Percentiles rank a stretch among this genome's conserved stretches.
phyloP scores from a whole-genome alignment of 2,797 vertebrate genomes.

The Muscicapa comitata region DNA sequence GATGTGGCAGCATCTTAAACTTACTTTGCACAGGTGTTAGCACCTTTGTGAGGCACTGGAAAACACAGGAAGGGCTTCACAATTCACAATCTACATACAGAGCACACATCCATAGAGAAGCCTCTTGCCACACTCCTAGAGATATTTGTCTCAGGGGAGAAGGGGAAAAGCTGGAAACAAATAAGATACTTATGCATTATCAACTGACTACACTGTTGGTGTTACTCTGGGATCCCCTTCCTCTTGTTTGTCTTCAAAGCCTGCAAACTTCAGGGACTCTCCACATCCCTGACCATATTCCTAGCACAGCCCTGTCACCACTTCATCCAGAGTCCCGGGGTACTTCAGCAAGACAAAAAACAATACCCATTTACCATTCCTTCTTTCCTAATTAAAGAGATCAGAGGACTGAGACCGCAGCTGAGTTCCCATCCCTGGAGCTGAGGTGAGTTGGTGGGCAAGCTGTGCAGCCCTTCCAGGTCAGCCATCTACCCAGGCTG shows the following conservation, averaged over 20 bases:
- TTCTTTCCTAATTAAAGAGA: not conserved
- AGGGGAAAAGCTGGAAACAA: not conserved
- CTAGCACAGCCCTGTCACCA: not conserved
- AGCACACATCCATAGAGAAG: not conserved
- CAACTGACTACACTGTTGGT: not conserved
- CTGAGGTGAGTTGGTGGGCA: not conserved
- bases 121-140: not conserved
- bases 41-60: not conserved
- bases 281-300: not conserved
- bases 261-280: not conserved
- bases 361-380: not conserved
- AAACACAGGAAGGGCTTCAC: not conserved
- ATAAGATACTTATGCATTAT: not conserved
- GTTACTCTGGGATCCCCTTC: not conserved
- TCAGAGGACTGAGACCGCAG: not conserved
- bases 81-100: not conserved
- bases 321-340: not conserved
- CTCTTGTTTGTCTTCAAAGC: not conserved
- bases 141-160: not conserved
- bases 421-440: not conserved
- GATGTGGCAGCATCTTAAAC: not conserved
- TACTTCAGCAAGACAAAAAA: not conserved
- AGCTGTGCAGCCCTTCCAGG: not conserved
- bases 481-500: not conserved
- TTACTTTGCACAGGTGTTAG: not conserved